These are phyloP conservation scores for Sebastolobus alascanus DNA, from an alignment of 2,797 vertebrate species.

Conservation along the genomic window DNA sequence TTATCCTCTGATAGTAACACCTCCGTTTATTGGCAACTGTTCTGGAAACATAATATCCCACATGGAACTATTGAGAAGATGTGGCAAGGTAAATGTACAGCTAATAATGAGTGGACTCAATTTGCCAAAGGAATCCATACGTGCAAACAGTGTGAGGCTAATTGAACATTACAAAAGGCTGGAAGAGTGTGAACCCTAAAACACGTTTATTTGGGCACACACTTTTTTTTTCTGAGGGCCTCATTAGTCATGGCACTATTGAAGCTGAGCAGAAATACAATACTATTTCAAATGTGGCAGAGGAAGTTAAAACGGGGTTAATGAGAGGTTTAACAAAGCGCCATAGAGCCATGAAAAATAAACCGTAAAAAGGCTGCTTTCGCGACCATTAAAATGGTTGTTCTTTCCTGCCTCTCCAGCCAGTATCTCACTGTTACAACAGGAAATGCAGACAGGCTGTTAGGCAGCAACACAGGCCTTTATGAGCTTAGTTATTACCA, in stretches of 20 bases:
- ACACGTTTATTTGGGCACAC: constrained; percentile 61
- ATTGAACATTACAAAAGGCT: constrained; percentile 68
- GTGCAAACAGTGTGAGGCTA: constrained; percentile 55
- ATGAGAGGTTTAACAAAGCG: constrained; percentile 80
- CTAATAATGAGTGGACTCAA: constrained; percentile 51
- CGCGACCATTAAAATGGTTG: constrained; percentile 75
- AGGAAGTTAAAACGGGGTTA: constrained; percentile 79
- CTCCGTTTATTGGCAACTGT: constrained; percentile 57
- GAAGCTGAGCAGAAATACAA: constrained; percentile 67
- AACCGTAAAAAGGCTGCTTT: constrained; percentile 73
- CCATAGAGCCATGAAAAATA: constrained; percentile 73
- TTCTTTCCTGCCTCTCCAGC: constrained; percentile 74
- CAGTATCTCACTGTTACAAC: constrained; percentile 80
- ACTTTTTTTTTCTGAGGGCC: constrained; percentile 64
- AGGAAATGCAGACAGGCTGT: constrained; percentile 84
- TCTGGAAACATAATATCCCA: constrained; percentile 56
- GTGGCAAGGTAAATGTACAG: constrained; percentile 55
- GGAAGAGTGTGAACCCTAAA: constrained; percentile 59
- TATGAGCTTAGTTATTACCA: constrained; percentile 86
- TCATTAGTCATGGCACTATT: constrained; percentile 74
- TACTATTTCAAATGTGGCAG: constrained; percentile 72
- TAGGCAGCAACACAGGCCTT: constrained; percentile 79
- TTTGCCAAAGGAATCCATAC: constrained; percentile 59
- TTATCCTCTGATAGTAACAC: constrained; percentile 53
- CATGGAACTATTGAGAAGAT: constrained; percentile 57